phyloP scores from a whole-genome alignment of 2,888 invertebrate genomes.

The Tridacna crocea region DNA sequence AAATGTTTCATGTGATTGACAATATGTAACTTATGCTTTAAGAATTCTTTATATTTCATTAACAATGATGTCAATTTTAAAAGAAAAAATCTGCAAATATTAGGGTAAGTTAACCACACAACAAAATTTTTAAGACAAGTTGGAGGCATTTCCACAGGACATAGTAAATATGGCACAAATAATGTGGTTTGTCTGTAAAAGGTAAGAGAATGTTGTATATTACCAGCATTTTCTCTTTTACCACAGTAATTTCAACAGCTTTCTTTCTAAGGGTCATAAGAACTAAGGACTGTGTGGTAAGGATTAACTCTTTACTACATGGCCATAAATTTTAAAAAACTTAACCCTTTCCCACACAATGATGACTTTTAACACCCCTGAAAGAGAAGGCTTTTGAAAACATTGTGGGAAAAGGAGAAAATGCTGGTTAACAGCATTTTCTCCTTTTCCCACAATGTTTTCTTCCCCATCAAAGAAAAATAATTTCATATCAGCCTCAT shows the following conservation, averaged over 20 bases:
- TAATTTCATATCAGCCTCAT: too few species aligned
- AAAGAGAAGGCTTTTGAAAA: neutral
- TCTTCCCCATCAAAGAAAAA: neutral
- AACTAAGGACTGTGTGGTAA: neutral
- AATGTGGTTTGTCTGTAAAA: too few species aligned
- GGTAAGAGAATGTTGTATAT: neutral
- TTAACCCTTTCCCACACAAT: too few species aligned
- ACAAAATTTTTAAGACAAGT: too few species aligned
- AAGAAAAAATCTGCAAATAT: too few species aligned
- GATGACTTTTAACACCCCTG: neutral
- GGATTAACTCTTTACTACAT: neutral
- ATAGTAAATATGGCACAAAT: too few species aligned
- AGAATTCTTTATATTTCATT: too few species aligned
- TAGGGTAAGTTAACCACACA: too few species aligned
- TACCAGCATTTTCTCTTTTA: neutral
- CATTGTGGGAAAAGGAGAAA: slow-evolving; percentile 1
- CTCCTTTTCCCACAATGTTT: neutral
- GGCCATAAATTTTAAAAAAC: neutral
- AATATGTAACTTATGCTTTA: too few species aligned
- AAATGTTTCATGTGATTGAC: too few species aligned
- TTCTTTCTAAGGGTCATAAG: neutral
- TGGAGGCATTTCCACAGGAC: too few species aligned
- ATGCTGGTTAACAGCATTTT: neutral
- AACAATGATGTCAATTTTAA: too few species aligned
- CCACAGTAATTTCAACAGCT: neutral